Conservation (phyloP, 37 sponge, comb jelly and placozoan species). For the Crambe crambe region DNA sequence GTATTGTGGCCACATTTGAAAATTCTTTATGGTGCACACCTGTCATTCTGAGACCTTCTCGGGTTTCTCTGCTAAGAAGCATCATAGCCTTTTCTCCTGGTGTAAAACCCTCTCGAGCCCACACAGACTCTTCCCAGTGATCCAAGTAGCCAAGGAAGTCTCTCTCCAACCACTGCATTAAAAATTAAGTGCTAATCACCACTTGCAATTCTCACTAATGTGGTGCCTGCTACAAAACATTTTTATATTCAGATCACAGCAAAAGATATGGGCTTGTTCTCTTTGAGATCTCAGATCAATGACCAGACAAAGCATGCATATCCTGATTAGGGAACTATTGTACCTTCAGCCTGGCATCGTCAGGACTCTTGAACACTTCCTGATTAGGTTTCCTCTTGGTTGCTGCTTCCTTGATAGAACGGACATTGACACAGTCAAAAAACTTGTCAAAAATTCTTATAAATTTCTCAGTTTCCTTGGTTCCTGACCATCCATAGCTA, state of each 20-base stretch:
- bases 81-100: neutral
- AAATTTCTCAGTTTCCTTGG: slow-evolving; percentile 2
- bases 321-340: no score
- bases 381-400: neutral
- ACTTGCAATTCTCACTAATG: neutral
- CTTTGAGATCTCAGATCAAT: no score
- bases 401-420: no score
- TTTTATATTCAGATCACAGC: no score
- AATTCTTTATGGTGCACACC: neutral
- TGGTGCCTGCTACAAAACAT: no score
- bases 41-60: slow-evolving; percentile 7
- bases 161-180: neutral
- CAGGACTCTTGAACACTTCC: neutral
- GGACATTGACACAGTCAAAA: neutral
- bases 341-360: neutral
- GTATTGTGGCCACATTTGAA: no score
- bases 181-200: neutral
- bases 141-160: slow-evolving; percentile 9
- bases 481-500: neutral
- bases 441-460: slow-evolving; percentile 20
- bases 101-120: neutral
- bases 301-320: no score
- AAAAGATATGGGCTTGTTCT: no score
- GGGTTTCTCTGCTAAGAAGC: neutral
- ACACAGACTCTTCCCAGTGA: neutral